Evolutionary conservation across 2,888 invertebrate genomes (phyloP).

Genomic region (Idaea aversata): DNA sequence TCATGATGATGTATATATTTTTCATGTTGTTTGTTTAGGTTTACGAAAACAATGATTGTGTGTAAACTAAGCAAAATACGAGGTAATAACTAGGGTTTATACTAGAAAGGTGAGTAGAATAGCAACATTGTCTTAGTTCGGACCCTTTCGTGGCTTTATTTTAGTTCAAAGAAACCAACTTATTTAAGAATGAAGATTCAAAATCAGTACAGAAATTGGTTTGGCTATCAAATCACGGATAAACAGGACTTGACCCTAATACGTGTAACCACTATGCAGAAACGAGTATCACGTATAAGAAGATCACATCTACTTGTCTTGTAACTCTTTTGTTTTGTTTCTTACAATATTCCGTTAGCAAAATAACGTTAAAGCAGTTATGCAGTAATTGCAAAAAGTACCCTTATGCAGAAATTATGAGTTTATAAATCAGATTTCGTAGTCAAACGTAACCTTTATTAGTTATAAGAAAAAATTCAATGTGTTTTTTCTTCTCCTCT

Average conservation of each 20-base stretch:
- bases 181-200: conserved; percentile 12
- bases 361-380: no score
- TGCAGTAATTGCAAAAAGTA: no score
- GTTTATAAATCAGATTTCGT: no score
- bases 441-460: no score
- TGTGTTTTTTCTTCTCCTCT: no score
- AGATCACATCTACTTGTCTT: background rate
- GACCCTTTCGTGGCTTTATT: background rate
- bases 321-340: background rate
- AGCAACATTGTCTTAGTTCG: background rate
- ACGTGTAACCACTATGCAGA: conserved; percentile 9
- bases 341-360: no score
- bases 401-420: no score
- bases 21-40: conserved; percentile 22
- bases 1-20: conserved; percentile 10
- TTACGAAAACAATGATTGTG: conserved; percentile 19
- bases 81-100: background rate
- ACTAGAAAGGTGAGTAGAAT: background rate
- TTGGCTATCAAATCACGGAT: conserved; percentile 18
- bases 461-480: no score
- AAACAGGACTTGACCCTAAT: conserved; percentile 9
- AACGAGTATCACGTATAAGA: conserved; percentile 6
- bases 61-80: background rate
- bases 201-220: conserved; percentile 21
- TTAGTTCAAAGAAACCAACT: background rate